Percentiles rank a stretch among this genome's conserved stretches.
Evolutionary conservation across 2,113 vertebrate genomes (phyloP).

Genomic region (Cyprinodon variegatus): DNA sequence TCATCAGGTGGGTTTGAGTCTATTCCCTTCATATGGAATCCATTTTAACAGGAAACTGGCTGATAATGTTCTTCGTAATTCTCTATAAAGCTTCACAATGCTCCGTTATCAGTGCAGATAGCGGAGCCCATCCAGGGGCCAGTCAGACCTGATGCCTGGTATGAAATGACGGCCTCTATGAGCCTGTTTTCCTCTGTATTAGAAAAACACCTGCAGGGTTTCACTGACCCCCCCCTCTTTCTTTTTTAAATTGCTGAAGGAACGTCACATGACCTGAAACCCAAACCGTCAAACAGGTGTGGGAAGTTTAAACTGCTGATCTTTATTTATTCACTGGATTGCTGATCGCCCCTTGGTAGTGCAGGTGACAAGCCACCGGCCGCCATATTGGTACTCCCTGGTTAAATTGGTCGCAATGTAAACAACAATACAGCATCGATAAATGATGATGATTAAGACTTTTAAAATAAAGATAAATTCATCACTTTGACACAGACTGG

Average conservation of each 20-base stretch:
- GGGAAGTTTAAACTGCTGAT: neutral
- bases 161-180: neutral
- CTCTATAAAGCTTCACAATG: too few relatives aligned
- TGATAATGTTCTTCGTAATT: neutral
- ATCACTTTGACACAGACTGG: too few relatives aligned
- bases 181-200: neutral
- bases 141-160: neutral
- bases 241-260: constrained; percentile 21
- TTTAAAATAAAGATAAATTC: too few relatives aligned
- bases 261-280: constrained; percentile 41
- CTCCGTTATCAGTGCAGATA: neutral
- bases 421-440: too few relatives aligned
- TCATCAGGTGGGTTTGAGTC: neutral
- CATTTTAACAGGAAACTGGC: neutral
- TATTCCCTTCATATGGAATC: neutral
- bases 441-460: too few relatives aligned
- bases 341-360: too few relatives aligned
- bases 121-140: neutral
- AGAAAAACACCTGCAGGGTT: constrained; percentile 3
- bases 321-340: too few relatives aligned
- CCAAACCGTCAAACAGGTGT: constrained; percentile 24
- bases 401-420: too few relatives aligned
- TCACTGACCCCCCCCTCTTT: constrained; percentile 8
- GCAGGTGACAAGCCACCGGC: too few relatives aligned
- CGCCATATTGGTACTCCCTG: too few relatives aligned